Base-by-base conservation (phyloP, 2,113 vertebrate genomes). In the Mesocricetus auratus region DNA sequence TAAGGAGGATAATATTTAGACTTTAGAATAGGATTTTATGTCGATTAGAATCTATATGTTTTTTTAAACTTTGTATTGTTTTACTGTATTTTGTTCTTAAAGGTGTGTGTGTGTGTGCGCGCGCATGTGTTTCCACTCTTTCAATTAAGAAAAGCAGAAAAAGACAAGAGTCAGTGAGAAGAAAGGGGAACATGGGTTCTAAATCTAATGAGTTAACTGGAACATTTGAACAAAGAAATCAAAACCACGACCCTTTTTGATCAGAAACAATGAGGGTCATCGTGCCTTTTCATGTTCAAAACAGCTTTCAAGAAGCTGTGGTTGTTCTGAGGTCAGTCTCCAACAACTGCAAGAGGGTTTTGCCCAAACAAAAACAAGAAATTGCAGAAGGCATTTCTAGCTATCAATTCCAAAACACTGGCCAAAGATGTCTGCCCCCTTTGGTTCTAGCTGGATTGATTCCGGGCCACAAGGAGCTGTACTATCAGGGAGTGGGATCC, bases 151-250 rank as follows among this genome's bases (percentile, higher is more conserved):
- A 95, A 15, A 7, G 17, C 31, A 26, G 9, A 19, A 33, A 4
- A 11, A 50, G 7, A 12, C 0, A 64, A 4, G n/a, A 3, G 33
- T 12, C 15, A 19, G 3, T 42, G 21, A 17, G 50, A 77, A 62
- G n/a, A 13, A 7, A 86, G 3, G 3, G 22, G 2, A 62, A 85
- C 79, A 58, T 3, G n/a, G 4, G 3, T 89, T 36, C 47, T 71
- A 90, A 88, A 62, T 90, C 26, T 90, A 73, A 74, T 90, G 75
- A 75, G 15, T 83, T 90, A 92, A 90, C 16, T 29, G 39, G 24
- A 86, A 91, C 10, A 62, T 53, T 56, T 73, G 31, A 87, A 93
- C 73, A 90, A n/a, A 79, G 33, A 90, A 47, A 73, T 68, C 42
- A 81, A 85, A 96, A 88, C 17, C 7, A 36, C n/a, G 73, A 36